Evolutionary conservation across 2,888 invertebrate genomes (phyloP).

Genomic region (Lypha dubia): DNA sequence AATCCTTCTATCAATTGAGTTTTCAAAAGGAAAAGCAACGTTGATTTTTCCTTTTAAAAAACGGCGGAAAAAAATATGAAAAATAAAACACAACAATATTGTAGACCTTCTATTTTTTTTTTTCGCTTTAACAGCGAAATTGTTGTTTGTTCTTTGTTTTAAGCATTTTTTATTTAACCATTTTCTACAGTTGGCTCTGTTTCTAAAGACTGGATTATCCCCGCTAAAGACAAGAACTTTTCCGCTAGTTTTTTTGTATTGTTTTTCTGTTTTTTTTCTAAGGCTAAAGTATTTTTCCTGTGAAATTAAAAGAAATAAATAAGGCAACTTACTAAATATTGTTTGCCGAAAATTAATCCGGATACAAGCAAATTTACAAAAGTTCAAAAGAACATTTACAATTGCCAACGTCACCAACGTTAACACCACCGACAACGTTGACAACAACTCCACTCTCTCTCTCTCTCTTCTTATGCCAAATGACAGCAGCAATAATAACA

Average conservation of each 20-base stretch:
- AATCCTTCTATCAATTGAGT: slow-evolving; percentile 55
- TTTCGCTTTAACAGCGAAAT: slow-evolving; percentile 10
- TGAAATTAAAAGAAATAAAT: slow-evolving; percentile 70
- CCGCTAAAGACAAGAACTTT: slow-evolving; percentile 65
- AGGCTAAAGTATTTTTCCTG: slow-evolving; percentile 64
- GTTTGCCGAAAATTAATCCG: slow-evolving; percentile 74
- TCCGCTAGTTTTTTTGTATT: slow-evolving; percentile 29
- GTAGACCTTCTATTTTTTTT: slow-evolving; percentile 56
- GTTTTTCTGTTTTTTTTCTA: background rate
- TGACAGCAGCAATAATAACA: slow-evolving; percentile 53
- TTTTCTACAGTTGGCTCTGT: slow-evolving; percentile 19
- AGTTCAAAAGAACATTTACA: slow-evolving; percentile 67
- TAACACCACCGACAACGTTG: background rate
- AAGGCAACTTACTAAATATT: slow-evolving; percentile 69
- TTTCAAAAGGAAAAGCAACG: slow-evolving; percentile 51
- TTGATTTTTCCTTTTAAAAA: slow-evolving; percentile 35
- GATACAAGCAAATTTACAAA: slow-evolving; percentile 71
- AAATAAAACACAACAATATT: slow-evolving; percentile 46
- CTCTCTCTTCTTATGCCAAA: slow-evolving; percentile 4
- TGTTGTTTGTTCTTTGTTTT: slow-evolving; percentile 30
- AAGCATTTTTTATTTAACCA: background rate
- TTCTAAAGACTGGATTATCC: slow-evolving; percentile 65
- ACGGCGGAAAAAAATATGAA: background rate
- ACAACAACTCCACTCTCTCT: background rate
- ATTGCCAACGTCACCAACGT: slow-evolving; percentile 31